A percentile compares a stretch with the other conserved stretches of the same genome.
Conservation (phyloP, 1,140 invertebrate genomes). For the Eriosoma lanigerum region DNA sequence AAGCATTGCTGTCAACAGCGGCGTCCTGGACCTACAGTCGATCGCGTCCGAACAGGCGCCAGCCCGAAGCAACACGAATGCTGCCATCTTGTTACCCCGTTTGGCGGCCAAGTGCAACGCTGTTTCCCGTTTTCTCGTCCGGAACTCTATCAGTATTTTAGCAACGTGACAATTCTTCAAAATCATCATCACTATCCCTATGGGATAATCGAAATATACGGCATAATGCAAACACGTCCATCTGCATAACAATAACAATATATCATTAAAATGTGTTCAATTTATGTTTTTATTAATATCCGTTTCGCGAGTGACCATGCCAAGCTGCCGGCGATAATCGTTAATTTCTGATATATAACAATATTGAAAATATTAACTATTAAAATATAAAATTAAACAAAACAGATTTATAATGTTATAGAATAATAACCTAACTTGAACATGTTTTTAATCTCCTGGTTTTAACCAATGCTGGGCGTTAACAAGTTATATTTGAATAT, state of each 20-base stretch:
- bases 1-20: not conserved
- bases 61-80: not conserved
- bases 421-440: no score
- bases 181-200: not conserved
- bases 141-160: not conserved
- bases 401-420: no score
- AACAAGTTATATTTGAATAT: no score
- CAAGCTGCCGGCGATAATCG: no score
- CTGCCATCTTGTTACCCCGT: not conserved
- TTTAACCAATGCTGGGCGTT: no score
- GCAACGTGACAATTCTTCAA: not conserved
- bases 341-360: no score
- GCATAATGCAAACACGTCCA: constrained; percentile 40
- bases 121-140: not conserved
- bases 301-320: no score
- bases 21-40: not conserved
- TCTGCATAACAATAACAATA: not conserved
- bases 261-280: no score
- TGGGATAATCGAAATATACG: not conserved
- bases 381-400: no score
- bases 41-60: not conserved
- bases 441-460: no score
- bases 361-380: no score
- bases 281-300: no score
- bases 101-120: constrained; percentile 23